Conservation (phyloP, 2,797 vertebrate species). For the Pipistrellus nathusii region DNA sequence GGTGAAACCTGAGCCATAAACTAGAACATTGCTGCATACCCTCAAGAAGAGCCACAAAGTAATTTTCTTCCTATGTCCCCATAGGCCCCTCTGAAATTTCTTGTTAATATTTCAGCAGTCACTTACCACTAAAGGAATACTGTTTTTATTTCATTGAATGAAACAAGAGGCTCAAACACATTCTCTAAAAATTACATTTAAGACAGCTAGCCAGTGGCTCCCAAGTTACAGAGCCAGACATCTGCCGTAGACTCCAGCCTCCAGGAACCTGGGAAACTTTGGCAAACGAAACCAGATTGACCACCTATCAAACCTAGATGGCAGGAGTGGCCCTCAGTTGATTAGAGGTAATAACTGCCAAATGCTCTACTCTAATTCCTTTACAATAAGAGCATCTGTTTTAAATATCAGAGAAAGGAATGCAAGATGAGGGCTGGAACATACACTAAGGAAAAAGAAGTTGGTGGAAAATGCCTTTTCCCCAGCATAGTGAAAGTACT, state of each 20-base stretch:
- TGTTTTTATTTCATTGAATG: slow-evolving; percentile 63
- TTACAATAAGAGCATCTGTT: slow-evolving; percentile 42
- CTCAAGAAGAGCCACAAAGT: too few species aligned
- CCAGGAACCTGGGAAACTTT: not conserved
- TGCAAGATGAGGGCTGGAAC: not conserved
- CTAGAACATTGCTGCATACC: too few species aligned
- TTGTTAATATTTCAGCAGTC: slow-evolving; percentile 69
- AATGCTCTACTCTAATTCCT: not conserved
- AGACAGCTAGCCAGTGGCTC: slow-evolving; percentile 53
- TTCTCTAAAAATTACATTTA: slow-evolving; percentile 62
- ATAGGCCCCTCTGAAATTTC: slow-evolving; percentile 48
- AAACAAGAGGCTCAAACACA: slow-evolving; percentile 63
- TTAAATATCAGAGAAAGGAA: slow-evolving; percentile 47
- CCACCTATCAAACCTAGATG: not conserved
- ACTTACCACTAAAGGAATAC: slow-evolving; percentile 64
- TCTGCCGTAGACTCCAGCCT: slow-evolving; percentile 26
- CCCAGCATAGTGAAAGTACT: not conserved
- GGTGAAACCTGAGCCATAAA: not conserved
- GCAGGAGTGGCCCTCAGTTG: slow-evolving; percentile 20
- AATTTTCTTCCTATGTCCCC: slow-evolving; percentile 16
- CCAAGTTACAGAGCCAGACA: slow-evolving; percentile 58
- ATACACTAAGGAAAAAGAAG: not conserved
- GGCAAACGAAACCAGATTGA: not conserved
- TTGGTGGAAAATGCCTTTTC: not conserved
- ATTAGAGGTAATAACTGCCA: not conserved